Base-by-base conservation (phyloP, 2,888 invertebrate genomes). In the Agrochola lota region DNA sequence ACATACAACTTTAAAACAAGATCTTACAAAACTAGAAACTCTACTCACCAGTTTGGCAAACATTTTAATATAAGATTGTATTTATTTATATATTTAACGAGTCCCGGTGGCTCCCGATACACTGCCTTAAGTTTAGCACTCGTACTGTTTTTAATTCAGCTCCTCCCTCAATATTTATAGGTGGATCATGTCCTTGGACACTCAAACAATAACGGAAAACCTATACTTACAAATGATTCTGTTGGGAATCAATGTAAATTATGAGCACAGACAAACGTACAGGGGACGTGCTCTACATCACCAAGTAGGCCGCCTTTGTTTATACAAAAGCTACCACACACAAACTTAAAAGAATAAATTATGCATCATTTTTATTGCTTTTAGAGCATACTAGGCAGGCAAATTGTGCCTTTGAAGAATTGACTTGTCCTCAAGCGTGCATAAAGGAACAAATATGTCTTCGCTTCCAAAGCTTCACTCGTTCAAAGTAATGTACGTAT, bases 211-310 rank as follows among this genome's bases (percentile, higher is more conserved):
- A 95, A 95, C 92, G 91, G 91, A 95, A 94, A 94, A 93, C 92
- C 90, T 93, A 95, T 92, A 92, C 85, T 71, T 52, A 85, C 92
- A 93, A 91, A 90, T 81, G 91, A 91, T 90, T 91, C 93, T 93
- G 92, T 90, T 92, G 95, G 95, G 94, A 95, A 94, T 94, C 92
- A 91, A 95, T 94, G 93, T 95, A 95, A 95, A 94, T 96, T 94
- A 95, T 92, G 90, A 92, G 88, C 92, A 91, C 93, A 94, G 92
- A 94, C 94, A 92, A 92, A 93, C 94, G 92, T 91, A 91, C 87
- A 73, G 76, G 76, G 82, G 89, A 96, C 96, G 94, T 94, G 95
- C 71, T 90, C 85, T 88, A 94, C 95, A 96, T 96, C 72, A 87
- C 85, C 91, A 96, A 96, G 94, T 93, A 95, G 95, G 85, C 87